Evolutionary conservation across 2,797 vertebrate species (phyloP), one percentile per base, ranked within the genome.

Genomic region (Poeciliopsis presidionis): DNA sequence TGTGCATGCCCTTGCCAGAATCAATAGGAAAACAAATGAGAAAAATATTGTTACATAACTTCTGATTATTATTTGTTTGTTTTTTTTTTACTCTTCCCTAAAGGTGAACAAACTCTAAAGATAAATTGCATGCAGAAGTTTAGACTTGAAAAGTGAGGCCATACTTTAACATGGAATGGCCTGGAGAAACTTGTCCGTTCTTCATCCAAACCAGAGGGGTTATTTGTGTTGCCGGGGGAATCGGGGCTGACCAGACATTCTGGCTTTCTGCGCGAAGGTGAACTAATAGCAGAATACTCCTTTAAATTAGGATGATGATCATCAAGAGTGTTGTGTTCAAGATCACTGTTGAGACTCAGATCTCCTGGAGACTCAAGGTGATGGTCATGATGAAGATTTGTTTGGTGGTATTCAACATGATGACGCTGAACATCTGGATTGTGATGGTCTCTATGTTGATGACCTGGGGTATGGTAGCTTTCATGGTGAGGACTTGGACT

Each of bases 191-290:
- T 88, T 4, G 83, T 90, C 72, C 81, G 82, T 30, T 92, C 92
- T 74, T 93, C 92, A 1, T 95, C 94, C 14, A 87, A 91, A 73
- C 87, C 84, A 45, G 87, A 87, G 43, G 86, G 80, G 83, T 85
- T 92, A 72, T 75, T 86, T 0, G 47, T 86, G 45, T 83, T 90
- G 76, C 76, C 84, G 8, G 85, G 77, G 28, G 92, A 90, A 73
- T 88, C 86, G 1, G 89, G 89, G 69, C 74, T 88, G 49, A 86
- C 83, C 53, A 86, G 73, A 74, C 80, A 81, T 20, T 91, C 85
- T 25, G 65, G 73, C 39, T 87, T 79, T 57, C 45, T 77, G 16
- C 73, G 82, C 61, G 72, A 81, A 59, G 53, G 59, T 20, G 71
- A 59, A 61, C 81, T 82, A 14, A 7, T 45, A 22, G 74, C 69